A percentile compares a stretch with the other conserved stretches of the same genome.
Evolutionary conservation across 2,797 vertebrate genomes (phyloP).

Genomic region (Sylvia borin): DNA sequence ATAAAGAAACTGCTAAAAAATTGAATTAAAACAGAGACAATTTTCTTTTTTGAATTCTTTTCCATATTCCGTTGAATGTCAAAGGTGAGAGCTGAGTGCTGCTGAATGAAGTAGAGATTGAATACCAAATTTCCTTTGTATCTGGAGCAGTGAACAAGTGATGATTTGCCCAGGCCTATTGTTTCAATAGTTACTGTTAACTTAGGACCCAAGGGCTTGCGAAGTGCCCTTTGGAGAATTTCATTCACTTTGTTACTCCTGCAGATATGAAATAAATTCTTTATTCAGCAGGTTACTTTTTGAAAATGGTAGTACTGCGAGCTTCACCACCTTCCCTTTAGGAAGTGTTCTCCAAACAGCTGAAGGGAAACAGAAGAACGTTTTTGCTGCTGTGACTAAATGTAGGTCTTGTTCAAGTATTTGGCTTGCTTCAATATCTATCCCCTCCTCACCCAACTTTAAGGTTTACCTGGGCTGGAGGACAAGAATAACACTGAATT

Average conservation of each 20-base stretch:
- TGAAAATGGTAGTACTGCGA: neutral
- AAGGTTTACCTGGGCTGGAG: slow-evolving; percentile 44
- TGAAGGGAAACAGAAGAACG: slow-evolving; percentile 10
- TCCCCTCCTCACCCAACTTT: slow-evolving; percentile 9
- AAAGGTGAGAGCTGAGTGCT: neutral
- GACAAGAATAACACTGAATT: slow-evolving; percentile 37
- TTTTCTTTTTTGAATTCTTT: neutral
- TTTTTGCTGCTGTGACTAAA: slow-evolving; percentile 46
- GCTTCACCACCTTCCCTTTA: slow-evolving; percentile 37
- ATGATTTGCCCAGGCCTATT: neutral
- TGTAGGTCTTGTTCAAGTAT: slow-evolving; percentile 33
- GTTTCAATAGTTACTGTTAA: neutral
- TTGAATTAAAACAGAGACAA: neutral
- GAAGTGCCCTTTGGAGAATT: neutral
- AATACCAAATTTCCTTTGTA: slow-evolving; percentile 30
- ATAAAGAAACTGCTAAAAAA: neutral
- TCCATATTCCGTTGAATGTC: neutral
- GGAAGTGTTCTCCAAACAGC: slow-evolving; percentile 30
- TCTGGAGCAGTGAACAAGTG: neutral
- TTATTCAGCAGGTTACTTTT: neutral
- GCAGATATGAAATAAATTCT: slow-evolving; percentile 15
- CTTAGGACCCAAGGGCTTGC: neutral
- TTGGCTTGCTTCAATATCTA: neutral
- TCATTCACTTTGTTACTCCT: neutral
- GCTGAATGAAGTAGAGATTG: neutral